Conservation (phyloP, 2,888 invertebrate genomes). For the Apomyelois bistriatella region DNA sequence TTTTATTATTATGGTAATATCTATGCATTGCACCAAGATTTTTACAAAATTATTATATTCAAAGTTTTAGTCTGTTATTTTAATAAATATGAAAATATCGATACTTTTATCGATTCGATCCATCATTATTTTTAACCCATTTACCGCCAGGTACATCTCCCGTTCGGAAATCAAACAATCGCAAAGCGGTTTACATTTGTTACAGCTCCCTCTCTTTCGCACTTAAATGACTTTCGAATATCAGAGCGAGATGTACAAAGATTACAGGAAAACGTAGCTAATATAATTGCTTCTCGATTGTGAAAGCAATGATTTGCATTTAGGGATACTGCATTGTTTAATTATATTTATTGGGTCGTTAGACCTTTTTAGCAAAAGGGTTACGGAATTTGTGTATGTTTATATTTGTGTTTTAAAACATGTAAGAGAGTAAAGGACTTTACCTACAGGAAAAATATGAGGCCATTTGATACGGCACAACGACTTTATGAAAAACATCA, state of each 20-base stretch:
- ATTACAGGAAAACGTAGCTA: constrained; percentile 2
- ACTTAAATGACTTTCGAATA: background rate
- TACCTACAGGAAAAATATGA: too few species aligned
- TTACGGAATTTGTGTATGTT: background rate
- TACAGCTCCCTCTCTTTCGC: constrained; percentile 19
- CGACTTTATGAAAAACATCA: too few species aligned
- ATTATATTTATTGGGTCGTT: constrained; percentile 8
- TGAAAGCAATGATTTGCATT: constrained; percentile 9
- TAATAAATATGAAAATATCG: background rate
- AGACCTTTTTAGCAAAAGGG: constrained; percentile 1
- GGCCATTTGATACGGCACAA: too few species aligned
- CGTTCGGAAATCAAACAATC: constrained; percentile 56
- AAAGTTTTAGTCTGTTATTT: too few species aligned
- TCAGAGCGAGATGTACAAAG: background rate
- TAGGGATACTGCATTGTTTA: constrained; percentile 1
- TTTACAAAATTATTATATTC: too few species aligned
- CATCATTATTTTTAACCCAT: constrained; percentile 36
- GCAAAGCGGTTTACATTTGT: constrained; percentile 35
- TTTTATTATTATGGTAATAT: too few species aligned
- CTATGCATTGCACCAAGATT: too few species aligned
- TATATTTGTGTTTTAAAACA: background rate
- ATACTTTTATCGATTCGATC: background rate
- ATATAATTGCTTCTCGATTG: constrained; percentile 12
- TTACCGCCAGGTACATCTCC: constrained; percentile 43
- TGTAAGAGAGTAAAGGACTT: too few species aligned